Base-by-base conservation (phyloP, 2,113 vertebrate genomes). In the Epinephelus lanceolatus region DNA sequence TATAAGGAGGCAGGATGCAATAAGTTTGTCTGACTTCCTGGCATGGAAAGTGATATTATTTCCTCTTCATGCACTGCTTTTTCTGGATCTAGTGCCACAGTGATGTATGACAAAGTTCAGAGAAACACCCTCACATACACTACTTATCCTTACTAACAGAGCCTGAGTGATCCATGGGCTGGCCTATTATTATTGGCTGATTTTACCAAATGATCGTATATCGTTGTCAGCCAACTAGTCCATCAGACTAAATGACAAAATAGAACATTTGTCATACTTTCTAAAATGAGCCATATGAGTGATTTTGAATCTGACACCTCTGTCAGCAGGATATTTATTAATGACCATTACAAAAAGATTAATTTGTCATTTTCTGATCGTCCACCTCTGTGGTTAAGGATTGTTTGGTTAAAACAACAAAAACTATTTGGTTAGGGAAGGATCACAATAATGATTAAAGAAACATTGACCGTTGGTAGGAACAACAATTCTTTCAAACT, bases 1-100 rank as follows among this genome's bases (percentile, higher is more conserved):
- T 63, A 73, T 56, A 27, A 25, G 62, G 52, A 57, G 37, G 40
- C 40, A 67, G 66, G 73, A 78, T 78, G 68, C 25, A 18, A n/a
- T 5, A 40, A 21, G 12, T 66, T 72, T 59, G 49, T 69, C 25
- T 15, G 45, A 63, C 27, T 79, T 72, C 30, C 51, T 62, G 81
- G 65, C 40, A 71, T 40, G 18, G 9, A 70, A 63, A 13, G 67
- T 56, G 27, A 55, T 68, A 52, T 42, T 49, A 42, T 67, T 69
- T 57, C 4, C 6, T 55, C 9, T 37, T 51, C 18, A 21, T 33
- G 18, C 8, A 19, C 3, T 30, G 2, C 37, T 76, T 53, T 52
- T 37, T 13, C 4, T 67, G 5, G 12, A 21, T 69, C 10, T 47
- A 6, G 14, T 42, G 45, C 5, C 51, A 17, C 21, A 27, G 51